Conservation (phyloP, 2,797 vertebrate species). For the Tapirus indicus region DNA sequence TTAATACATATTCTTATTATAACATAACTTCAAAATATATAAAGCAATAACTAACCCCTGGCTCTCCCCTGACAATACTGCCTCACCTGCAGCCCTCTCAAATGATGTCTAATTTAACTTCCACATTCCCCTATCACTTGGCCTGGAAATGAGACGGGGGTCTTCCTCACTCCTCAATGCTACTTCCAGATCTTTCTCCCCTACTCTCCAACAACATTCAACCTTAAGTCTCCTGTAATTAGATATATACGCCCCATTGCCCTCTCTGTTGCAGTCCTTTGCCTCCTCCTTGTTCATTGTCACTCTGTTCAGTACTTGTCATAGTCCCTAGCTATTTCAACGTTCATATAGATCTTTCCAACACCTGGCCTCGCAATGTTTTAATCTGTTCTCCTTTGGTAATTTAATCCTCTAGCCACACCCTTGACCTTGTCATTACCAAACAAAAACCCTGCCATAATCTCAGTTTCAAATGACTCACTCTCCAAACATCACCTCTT, state of each 20-base stretch:
- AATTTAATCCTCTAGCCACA: background rate
- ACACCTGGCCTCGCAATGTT: background rate
- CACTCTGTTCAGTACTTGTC: background rate
- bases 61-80: background rate
- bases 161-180: background rate
- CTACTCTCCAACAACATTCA: background rate
- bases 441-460: background rate
- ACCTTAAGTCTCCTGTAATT: background rate
- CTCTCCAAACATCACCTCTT: background rate
- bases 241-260: background rate
- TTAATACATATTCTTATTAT: background rate
- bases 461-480: conserved; percentile 28
- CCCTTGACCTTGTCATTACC: background rate
- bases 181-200: conserved; percentile 10
- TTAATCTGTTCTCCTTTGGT: conserved; percentile 1
- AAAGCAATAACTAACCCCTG: conserved; percentile 9
- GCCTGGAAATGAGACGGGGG: background rate
- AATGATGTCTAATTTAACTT: conserved; percentile 7
- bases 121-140: background rate
- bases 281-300: background rate
- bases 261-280: background rate
- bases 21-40: background rate
- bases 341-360: conserved; percentile 12
- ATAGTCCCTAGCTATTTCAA: background rate
- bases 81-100: background rate